phyloP scores from a whole-genome alignment of 1,140 invertebrate genomes.

The Lordiphosa clarofinis region DNA sequence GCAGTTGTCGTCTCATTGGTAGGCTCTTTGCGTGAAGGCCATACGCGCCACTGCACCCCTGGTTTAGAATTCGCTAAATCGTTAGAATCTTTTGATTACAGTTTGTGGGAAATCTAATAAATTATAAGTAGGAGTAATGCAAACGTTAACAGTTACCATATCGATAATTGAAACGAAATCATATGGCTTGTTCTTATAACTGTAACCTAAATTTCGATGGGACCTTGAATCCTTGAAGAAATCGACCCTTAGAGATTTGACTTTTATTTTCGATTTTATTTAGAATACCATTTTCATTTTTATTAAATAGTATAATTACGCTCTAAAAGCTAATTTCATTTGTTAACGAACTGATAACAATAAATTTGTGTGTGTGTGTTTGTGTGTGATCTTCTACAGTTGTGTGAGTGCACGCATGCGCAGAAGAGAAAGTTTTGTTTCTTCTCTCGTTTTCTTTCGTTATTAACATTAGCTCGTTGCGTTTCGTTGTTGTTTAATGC shows the following conservation, averaged over 20 bases:
- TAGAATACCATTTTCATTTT: constrained; percentile 71
- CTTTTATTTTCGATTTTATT: constrained; percentile 69
- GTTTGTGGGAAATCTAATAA: no score
- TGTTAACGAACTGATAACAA: constrained; percentile 74
- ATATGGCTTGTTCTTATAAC: no score
- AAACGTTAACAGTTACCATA: no score
- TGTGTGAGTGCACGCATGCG: constrained; percentile 2
- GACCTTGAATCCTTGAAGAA: no score
- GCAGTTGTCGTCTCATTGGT: no score
- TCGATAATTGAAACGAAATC: no score
- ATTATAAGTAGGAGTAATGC: no score
- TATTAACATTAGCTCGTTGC: constrained; percentile 51
- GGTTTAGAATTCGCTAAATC: no score
- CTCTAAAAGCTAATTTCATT: constrained; percentile 66
- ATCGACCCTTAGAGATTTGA: constrained; percentile 4
- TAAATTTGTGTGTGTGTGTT: constrained; percentile 27
- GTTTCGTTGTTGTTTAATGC: constrained; percentile 50
- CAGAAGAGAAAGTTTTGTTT: constrained; percentile 15
- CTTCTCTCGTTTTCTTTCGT: constrained; percentile 15
- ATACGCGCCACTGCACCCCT: no score
- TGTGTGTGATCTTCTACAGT: constrained; percentile 14
- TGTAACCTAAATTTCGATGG: no score
- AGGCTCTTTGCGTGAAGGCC: no score
- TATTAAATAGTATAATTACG: constrained; percentile 64
- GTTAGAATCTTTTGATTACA: no score